Conservation (phyloP, 2,113 vertebrate genomes). For the Myrmecophaga tridactyla region DNA sequence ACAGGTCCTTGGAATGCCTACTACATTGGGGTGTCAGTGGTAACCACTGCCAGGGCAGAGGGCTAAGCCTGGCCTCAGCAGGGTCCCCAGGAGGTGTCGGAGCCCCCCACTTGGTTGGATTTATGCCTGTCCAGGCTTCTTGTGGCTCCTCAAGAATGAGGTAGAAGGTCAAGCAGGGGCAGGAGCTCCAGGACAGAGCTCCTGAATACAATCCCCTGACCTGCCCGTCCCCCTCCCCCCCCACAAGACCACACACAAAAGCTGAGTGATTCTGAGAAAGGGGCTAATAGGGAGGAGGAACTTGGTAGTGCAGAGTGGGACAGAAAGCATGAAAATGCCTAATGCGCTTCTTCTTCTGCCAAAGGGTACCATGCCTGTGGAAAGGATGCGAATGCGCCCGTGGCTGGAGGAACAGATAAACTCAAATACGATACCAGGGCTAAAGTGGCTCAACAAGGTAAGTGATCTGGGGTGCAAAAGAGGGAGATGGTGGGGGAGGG, state of each 20-base stretch:
- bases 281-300: background rate
- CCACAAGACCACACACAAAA: fast-evolving
- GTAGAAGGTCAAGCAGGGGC: background rate
- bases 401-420: constrained; percentile 99
- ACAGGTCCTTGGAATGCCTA: background rate
- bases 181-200: background rate
- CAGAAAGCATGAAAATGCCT: background rate
- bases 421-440: constrained; percentile 93
- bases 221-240: fast-evolving
- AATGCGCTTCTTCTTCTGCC: constrained; percentile 60
- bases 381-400: constrained; percentile 98
- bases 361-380: constrained; percentile 93
- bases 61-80: background rate
- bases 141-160: fast-evolving
- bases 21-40: background rate
- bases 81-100: background rate
- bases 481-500: too few species aligned
- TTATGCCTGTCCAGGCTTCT: background rate
- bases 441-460: constrained; percentile 98
- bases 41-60: background rate
- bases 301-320: background rate
- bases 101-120: background rate
- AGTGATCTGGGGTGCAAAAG: background rate
- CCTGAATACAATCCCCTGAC: fast-evolving
- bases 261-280: background rate